phyloP scores from a whole-genome alignment of 1,140 invertebrate genomes.

The Calosoma granatense region DNA sequence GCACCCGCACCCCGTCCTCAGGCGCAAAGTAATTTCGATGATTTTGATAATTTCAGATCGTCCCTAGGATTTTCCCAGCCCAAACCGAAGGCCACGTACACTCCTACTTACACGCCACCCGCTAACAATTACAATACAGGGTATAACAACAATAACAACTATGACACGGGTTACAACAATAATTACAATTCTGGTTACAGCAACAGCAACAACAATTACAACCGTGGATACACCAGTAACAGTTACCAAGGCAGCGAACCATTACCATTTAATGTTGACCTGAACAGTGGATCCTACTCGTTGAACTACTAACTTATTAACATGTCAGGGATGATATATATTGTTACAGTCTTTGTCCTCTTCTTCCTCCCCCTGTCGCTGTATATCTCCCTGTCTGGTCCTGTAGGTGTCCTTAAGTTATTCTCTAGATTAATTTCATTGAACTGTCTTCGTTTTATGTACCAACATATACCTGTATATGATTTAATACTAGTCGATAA shows the following conservation, averaged over 20 bases:
- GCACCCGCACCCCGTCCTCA: conserved; percentile 16
- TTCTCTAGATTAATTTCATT: neutral
- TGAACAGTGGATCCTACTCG: conserved; percentile 56
- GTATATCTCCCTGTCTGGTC: neutral
- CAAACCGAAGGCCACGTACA: conserved; percentile 18
- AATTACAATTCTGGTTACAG: conserved; percentile 17
- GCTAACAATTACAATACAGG: conserved; percentile 26
- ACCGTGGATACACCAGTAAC: conserved; percentile 19
- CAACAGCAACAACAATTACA: conserved; percentile 24
- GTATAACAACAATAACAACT: conserved; percentile 18
- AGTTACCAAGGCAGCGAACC: conserved; percentile 40
- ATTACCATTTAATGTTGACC: conserved; percentile 51
- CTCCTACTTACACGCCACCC: conserved; percentile 24
- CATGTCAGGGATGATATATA: too few relatives aligned
- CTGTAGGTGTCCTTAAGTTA: neutral
- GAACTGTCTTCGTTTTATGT: neutral
- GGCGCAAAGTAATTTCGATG: conserved; percentile 10
- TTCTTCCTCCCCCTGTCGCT: too few relatives aligned
- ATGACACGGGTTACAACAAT: conserved; percentile 28
- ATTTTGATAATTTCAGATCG: conserved; percentile 9
- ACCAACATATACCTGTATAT: neutral
- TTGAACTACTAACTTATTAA: conserved; percentile 13
- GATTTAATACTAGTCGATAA: conserved; percentile 43
- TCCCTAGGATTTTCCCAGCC: neutral
- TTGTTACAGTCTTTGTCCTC: too few relatives aligned